Conservation (phyloP, 2,888 invertebrate species). For the Eumacrocentrus americanus region DNA sequence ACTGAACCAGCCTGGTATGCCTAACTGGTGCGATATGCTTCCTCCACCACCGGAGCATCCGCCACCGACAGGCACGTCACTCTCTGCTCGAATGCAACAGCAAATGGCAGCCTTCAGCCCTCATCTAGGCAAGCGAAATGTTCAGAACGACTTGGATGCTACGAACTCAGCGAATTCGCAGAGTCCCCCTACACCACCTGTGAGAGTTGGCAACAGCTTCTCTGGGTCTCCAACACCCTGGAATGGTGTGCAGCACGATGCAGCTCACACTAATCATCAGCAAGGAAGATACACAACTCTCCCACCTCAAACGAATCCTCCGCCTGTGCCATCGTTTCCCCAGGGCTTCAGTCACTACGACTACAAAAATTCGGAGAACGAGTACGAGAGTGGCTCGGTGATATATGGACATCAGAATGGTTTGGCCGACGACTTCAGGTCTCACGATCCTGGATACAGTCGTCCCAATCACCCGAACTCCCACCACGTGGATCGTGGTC, state of each 20-base stretch:
- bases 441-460: slow-evolving; percentile 45
- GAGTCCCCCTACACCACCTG: slow-evolving; percentile 57
- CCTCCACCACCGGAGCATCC: slow-evolving; percentile 70
- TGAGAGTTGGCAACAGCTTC: slow-evolving; percentile 50
- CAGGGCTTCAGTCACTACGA: slow-evolving; percentile 57
- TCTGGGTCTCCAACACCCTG: slow-evolving; percentile 53
- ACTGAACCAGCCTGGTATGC: slow-evolving; percentile 42
- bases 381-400: slow-evolving; percentile 59
- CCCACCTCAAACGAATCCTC: slow-evolving; percentile 58
- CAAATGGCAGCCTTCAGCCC: slow-evolving; percentile 53
- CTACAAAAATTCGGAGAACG: slow-evolving; percentile 56
- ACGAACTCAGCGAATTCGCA: slow-evolving; percentile 52
- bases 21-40: slow-evolving; percentile 71
- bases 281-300: slow-evolving; percentile 55
- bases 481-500: slow-evolving; percentile 48
- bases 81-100: slow-evolving; percentile 45
- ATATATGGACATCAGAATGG: slow-evolving; percentile 59
- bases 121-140: slow-evolving; percentile 52
- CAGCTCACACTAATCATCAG: slow-evolving; percentile 41
- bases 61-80: slow-evolving; percentile 60
- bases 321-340: slow-evolving; percentile 54
- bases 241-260: slow-evolving; percentile 43
- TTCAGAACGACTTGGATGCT: slow-evolving; percentile 52
- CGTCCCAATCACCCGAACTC: slow-evolving; percentile 44
- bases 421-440: slow-evolving; percentile 47